Conservation (phyloP, 2,888 invertebrate species). For the Pyrochroa serraticornis region DNA sequence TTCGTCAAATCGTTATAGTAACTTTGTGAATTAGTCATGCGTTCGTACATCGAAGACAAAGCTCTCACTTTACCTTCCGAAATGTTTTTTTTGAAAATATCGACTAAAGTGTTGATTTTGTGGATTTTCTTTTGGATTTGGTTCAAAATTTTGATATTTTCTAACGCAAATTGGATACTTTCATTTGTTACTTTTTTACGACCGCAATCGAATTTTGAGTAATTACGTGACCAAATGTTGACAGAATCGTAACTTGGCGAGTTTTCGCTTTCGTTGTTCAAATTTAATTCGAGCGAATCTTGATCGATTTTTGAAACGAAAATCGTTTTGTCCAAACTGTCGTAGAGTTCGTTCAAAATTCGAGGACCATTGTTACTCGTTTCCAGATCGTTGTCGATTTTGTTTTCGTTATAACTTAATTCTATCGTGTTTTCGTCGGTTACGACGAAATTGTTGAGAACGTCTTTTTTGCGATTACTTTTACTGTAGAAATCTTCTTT, state of each 20-base stretch:
- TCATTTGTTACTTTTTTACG: constrained; percentile 35
- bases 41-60: constrained; percentile 74
- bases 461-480: constrained; percentile 42
- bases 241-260: constrained; percentile 47
- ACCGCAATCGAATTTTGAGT: constrained; percentile 53
- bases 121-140: constrained; percentile 73
- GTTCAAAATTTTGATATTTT: constrained; percentile 67
- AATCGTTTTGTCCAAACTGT: constrained; percentile 52
- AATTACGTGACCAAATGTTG: constrained; percentile 49
- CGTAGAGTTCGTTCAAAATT: constrained; percentile 51
- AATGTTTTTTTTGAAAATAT: constrained; percentile 62
- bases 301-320: constrained; percentile 48
- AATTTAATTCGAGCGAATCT: constrained; percentile 51
- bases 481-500: constrained; percentile 52
- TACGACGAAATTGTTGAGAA: constrained; percentile 36
- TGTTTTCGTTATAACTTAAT: constrained; percentile 55
- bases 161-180: constrained; percentile 55
- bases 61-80: constrained; percentile 72
- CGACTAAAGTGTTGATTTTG: constrained; percentile 73
- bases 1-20: constrained; percentile 59
- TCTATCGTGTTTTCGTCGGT: constrained; percentile 53
- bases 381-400: constrained; percentile 54
- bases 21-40: constrained; percentile 63
- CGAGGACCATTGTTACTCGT: constrained; percentile 31
- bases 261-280: constrained; percentile 43